phyloP scores from a whole-genome alignment of 2,797 vertebrate genomes.

The Podarcis lilfordi region DNA sequence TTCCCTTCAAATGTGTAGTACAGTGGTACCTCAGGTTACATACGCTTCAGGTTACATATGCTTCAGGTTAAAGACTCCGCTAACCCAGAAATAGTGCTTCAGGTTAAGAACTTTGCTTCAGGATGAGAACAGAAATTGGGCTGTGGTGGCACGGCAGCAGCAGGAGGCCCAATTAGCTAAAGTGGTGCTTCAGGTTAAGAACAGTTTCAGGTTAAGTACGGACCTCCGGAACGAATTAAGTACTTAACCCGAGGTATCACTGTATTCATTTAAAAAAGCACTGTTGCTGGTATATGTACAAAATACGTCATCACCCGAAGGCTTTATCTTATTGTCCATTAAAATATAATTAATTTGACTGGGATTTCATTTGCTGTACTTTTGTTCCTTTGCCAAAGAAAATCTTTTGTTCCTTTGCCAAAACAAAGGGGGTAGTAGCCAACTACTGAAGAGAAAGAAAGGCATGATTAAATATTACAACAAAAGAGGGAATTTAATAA shows the following conservation, averaged over 20 bases:
- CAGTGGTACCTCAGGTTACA: too few species aligned
- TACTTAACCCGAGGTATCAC: too few species aligned
- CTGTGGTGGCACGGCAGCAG: too few species aligned
- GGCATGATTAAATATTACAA: conserved; percentile 54
- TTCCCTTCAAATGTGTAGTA: conserved; percentile 20
- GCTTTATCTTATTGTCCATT: conserved; percentile 58
- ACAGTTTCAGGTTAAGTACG: too few species aligned
- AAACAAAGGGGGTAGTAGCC: conserved; percentile 63
- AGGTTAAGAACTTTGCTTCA: too few species aligned
- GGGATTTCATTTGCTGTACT: conserved; percentile 36
- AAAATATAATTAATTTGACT: conserved; percentile 48
- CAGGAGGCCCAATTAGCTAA: too few species aligned
- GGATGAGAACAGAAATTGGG: too few species aligned
- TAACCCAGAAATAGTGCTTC: too few species aligned
- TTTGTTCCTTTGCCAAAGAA: conserved; percentile 65
- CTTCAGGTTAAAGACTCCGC: too few species aligned
- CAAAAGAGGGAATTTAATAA: conserved; percentile 55
- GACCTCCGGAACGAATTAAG: too few species aligned
- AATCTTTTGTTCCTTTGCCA: conserved; percentile 67
- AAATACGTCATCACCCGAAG: conserved; percentile 31
- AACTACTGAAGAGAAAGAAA: conserved; percentile 47
- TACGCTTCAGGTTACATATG: too few species aligned
- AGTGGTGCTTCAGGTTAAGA: too few species aligned
- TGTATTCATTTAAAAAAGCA: conserved; percentile 23
- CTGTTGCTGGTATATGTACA: conserved; percentile 28